phyloP scores from a whole-genome alignment of 2,113 vertebrate species.

The Dicrurus megarhynchus region DNA sequence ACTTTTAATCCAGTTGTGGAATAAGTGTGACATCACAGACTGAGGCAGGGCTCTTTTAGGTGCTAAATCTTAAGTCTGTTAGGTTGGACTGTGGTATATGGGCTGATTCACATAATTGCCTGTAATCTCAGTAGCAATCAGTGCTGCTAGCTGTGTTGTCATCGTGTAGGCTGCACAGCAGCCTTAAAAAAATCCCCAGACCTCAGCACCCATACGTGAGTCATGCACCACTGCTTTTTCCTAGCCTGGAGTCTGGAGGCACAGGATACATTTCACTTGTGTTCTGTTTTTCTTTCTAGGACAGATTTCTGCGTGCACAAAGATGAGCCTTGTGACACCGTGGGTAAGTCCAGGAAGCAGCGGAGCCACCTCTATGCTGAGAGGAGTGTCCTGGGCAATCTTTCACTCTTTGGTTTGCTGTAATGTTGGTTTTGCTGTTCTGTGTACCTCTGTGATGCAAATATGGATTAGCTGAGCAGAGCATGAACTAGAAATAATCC shows the following conservation, averaged over 20 bases:
- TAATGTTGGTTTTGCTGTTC: not conserved
- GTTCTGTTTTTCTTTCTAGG: slow-evolving; percentile 76
- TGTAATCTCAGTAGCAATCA: not conserved
- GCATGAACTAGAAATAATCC: not conserved
- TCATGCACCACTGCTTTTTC: not conserved
- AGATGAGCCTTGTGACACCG: slow-evolving; percentile 96
- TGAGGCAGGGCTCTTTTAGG: not conserved
- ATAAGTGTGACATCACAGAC: not conserved
- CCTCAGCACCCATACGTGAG: not conserved
- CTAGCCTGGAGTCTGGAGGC: not conserved
- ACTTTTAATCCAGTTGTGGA: not conserved
- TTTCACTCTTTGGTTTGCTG: not conserved
- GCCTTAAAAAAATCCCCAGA: not conserved
- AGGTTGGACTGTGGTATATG: not conserved
- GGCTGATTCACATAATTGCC: not conserved
- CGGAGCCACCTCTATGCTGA: not conserved
- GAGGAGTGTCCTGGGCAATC: not conserved
- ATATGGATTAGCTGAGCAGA: not conserved
- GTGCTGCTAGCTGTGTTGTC: not conserved
- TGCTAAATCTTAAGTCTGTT: not conserved
- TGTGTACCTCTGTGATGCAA: not conserved
- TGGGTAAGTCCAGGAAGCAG: slow-evolving; percentile 82
- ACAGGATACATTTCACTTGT: slow-evolving; percentile 25
- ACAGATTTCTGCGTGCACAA: slow-evolving; percentile 99
- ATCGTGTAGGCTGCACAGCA: not conserved